Evolutionary conservation across 1,140 invertebrate genomes (phyloP).

Genomic region (Dreissena polymorpha): DNA sequence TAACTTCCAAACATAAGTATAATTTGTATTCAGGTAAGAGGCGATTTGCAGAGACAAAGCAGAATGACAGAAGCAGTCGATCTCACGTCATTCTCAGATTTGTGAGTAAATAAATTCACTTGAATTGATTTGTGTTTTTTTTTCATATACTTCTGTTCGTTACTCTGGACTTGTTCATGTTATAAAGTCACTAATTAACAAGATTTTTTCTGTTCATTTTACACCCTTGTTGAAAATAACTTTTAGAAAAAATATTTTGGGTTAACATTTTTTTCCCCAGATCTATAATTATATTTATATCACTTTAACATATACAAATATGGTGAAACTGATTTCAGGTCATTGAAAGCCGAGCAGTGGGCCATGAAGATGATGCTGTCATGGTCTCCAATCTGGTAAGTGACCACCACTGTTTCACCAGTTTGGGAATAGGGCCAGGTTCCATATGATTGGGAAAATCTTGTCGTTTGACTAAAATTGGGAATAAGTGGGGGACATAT

Average conservation of each 20-base stretch:
- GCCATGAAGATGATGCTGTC: conserved; percentile 68
- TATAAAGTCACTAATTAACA: neutral
- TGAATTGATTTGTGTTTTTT: conserved; percentile 63
- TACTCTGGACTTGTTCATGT: neutral
- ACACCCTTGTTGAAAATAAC: too few relatives aligned
- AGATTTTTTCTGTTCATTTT: neutral
- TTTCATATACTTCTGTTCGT: neutral
- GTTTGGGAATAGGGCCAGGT: too few relatives aligned
- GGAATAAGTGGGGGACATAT: too few relatives aligned
- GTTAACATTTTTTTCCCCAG: too few relatives aligned
- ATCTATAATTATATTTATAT: too few relatives aligned
- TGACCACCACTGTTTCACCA: neutral
- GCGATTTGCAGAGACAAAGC: conserved; percentile 84
- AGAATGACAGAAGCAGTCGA: conserved; percentile 82
- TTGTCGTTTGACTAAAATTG: too few relatives aligned
- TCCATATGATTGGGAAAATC: too few relatives aligned
- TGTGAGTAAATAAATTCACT: conserved; percentile 73
- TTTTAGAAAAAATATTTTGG: too few relatives aligned
- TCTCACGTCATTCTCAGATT: conserved; percentile 83
- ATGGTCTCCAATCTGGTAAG: conserved; percentile 76
- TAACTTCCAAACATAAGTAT: too few relatives aligned
- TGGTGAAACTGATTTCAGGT: conserved; percentile 5
- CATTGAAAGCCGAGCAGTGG: conserved; percentile 21
- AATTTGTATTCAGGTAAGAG: too few relatives aligned
- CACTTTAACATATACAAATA: too few relatives aligned